Percentiles rank a stretch among this genome's conserved stretches.
phyloP scores from a whole-genome alignment of 2,797 vertebrate species.

The Pteropus rufus region DNA sequence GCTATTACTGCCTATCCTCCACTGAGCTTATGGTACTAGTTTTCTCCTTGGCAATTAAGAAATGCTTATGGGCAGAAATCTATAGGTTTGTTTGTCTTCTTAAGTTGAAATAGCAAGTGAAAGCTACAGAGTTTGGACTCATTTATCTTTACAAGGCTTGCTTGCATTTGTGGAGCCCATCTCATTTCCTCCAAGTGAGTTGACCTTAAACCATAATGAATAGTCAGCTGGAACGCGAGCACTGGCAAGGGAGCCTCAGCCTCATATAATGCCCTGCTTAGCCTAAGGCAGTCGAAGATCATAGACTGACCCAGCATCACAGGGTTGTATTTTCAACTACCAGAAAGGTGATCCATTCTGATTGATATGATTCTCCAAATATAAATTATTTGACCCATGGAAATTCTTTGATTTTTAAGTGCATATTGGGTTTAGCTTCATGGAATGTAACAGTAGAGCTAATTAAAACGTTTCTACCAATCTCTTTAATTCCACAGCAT shows the following conservation, averaged over 20 bases:
- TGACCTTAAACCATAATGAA: constrained; percentile 24
- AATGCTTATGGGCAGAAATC: not conserved
- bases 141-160: constrained; percentile 53
- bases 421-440: not conserved
- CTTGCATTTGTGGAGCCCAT: constrained; percentile 19
- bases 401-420: not conserved
- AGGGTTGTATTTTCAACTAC: not conserved
- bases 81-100: not conserved
- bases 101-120: constrained; percentile 17
- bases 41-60: constrained; percentile 17
- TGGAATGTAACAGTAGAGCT: not conserved
- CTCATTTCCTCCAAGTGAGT: constrained; percentile 47
- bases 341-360: not conserved
- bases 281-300: not conserved
- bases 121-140: constrained; percentile 32
- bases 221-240: not conserved
- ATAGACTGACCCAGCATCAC: not conserved
- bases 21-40: not conserved
- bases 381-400: not conserved
- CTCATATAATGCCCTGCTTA: not conserved
- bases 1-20: not conserved
- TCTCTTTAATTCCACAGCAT: not conserved
- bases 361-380: not conserved
- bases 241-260: not conserved
- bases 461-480: constrained; percentile 19